phyloP scores from a whole-genome alignment of 2,888 invertebrate species.

The Troglohyphantes excavatus region DNA sequence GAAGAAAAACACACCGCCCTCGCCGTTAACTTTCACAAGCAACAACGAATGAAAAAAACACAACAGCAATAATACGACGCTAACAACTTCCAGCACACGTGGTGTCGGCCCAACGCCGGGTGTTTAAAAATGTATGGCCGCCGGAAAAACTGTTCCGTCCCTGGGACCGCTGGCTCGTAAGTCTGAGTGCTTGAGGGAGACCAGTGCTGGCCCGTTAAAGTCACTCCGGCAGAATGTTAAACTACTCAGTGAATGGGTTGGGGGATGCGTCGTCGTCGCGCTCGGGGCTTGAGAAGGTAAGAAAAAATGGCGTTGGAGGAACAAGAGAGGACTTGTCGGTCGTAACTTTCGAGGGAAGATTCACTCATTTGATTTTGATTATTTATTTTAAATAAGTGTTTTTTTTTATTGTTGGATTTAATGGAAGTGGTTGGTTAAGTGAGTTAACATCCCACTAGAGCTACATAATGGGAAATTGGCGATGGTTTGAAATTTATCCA shows the following conservation, averaged over 20 bases:
- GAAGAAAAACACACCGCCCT: constrained; percentile 16
- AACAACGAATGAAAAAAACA: constrained; percentile 10
- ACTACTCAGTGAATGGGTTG: not conserved
- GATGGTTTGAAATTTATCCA: too few species aligned
- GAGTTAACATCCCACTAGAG: too few species aligned
- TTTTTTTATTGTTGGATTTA: too few species aligned
- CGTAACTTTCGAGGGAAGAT: too few species aligned
- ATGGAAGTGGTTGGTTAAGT: too few species aligned
- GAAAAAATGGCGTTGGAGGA: not conserved
- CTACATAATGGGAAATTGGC: too few species aligned
- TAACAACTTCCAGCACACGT: constrained; percentile 11
- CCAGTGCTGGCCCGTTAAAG: too few species aligned
- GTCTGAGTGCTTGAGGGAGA: not conserved
- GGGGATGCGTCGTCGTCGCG: not conserved
- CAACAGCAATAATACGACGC: constrained; percentile 47
- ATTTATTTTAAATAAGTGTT: too few species aligned
- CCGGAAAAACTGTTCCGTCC: constrained; percentile 21
- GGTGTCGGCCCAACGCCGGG: not conserved
- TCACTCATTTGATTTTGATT: too few species aligned
- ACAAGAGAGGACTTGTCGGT: too few species aligned
- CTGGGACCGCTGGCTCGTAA: constrained; percentile 30
- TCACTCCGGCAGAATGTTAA: constrained; percentile 10
- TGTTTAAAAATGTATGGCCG: constrained; percentile 61
- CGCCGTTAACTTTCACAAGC: constrained; percentile 36
- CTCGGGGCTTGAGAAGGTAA: not conserved